Conservation (phyloP, 2,888 invertebrate genomes). For the Sinohyriopsis cumingii region DNA sequence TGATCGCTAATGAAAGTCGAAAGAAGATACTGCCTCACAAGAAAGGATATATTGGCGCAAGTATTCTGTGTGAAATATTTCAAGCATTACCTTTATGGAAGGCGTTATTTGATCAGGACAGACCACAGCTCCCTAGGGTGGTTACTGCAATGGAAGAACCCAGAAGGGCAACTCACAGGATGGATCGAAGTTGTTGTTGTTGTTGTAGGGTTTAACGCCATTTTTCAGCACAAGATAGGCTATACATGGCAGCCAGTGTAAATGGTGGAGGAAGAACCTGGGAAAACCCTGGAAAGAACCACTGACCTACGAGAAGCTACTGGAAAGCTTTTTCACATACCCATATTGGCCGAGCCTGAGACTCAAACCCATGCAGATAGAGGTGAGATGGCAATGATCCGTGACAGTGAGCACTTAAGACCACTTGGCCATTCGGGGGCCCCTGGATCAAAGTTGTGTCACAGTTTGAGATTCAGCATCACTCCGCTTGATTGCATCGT, state of each 20-base stretch:
- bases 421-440: no score
- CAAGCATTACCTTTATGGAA: conserved; percentile 35
- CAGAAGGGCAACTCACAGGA: conserved; percentile 16
- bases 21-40: conserved; percentile 24
- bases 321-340: no score
- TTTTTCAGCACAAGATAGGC: no score
- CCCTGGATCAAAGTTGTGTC: conserved; percentile 18
- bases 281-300: no score
- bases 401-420: no score
- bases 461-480: conserved; percentile 19
- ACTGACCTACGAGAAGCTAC: no score
- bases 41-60: conserved; percentile 29
- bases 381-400: no score
- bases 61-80: conserved; percentile 33
- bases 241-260: no score
- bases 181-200: conserved; percentile 21
- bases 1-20: conserved; percentile 10
- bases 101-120: conserved; percentile 20
- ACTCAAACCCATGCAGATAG: no score
- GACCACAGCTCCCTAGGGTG: conserved; percentile 39
- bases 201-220: no score
- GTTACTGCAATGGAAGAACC: conserved; percentile 18
- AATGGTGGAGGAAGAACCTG: no score
- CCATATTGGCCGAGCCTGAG: no score
- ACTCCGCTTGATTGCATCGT: conserved; percentile 23